Evolutionary conservation across 2,888 invertebrate species (phyloP), one percentile per base, ranked within the genome.

Genomic region (Eremobia ochroleuca): DNA sequence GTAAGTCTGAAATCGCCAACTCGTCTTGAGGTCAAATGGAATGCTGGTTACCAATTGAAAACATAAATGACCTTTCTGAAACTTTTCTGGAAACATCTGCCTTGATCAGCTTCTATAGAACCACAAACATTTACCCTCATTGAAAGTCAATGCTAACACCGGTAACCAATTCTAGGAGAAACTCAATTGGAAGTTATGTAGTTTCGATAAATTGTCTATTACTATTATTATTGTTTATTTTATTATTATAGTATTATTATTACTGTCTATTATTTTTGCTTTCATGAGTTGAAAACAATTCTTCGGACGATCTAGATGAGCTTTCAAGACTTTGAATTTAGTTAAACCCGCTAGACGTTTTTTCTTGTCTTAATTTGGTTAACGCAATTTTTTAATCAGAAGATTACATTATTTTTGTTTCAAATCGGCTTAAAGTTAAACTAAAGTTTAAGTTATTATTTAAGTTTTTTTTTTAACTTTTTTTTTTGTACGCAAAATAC

Each of bases 221-320:
- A n/a, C n/a, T n/a, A n/a, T n/a, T n/a, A n/a, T n/a, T n/a, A n/a
- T n/a, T n/a, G n/a, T n/a, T n/a, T n/a, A n/a, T n/a, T n/a, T n/a
- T n/a, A n/a, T n/a, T n/a, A n/a, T n/a, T n/a, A n/a, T n/a, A n/a
- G n/a, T n/a, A n/a, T n/a, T n/a, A n/a, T n/a, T n/a, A n/a, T n/a
- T n/a, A n/a, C n/a, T 46, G 52, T 65, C 68, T 43, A 75, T 69
- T 65, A 75, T 74, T 65, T 79, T 52, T 69, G 58, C 49, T 68
- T 68, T 66, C 28, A 52, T 59, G n/a, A 77, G 59, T 72, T 80
- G 49, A 59, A 52, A 65, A 80, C n/a, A 69, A 79, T 75, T 79
- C 59, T 4, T 65, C 21, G 43, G 65, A 37, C 25, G 52, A 43
- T 69, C 65, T 43, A 59, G 28, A 49, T 49, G 28, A 78, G 49